These are phyloP conservation scores for Cavia porcellus DNA, from an alignment of 2,113 vertebrate genomes.

Conservation along the genomic window DNA sequence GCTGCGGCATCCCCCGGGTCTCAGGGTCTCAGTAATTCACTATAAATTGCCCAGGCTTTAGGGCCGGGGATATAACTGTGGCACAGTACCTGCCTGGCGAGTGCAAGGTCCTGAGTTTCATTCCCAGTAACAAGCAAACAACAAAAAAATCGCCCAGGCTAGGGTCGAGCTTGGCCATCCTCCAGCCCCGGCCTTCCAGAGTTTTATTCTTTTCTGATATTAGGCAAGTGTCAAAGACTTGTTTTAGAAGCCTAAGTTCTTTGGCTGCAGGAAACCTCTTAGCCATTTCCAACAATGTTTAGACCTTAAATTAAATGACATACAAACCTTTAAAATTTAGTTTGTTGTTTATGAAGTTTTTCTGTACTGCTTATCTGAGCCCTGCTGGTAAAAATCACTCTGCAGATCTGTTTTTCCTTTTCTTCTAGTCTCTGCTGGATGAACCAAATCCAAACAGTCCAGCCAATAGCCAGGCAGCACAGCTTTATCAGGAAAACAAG, in stretches of 20 bases:
- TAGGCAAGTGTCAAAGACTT: background rate
- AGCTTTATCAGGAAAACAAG: constrained; percentile 99
- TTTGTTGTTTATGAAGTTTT: background rate
- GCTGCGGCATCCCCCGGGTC: background rate
- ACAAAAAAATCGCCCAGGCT: background rate
- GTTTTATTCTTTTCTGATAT: background rate
- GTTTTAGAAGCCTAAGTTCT: background rate
- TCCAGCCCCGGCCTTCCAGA: background rate
- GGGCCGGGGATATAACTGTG: too few relatives aligned
- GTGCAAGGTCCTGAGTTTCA: too few relatives aligned
- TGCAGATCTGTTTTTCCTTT: background rate
- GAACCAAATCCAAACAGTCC: constrained; percentile 99
- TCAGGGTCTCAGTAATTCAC: background rate
- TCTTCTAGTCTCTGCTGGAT: constrained; percentile 95
- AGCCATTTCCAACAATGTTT: constrained; percentile 54
- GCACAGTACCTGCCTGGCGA: too few relatives aligned
- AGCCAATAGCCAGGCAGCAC: constrained; percentile 99
- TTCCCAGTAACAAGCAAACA: too few relatives aligned
- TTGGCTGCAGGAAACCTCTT: constrained; percentile 19
- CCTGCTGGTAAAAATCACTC: constrained; percentile 10
- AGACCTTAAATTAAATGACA: constrained; percentile 31
- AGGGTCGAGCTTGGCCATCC: background rate
- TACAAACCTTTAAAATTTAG: background rate
- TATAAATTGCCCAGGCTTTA: background rate
- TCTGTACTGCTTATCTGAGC: background rate